phyloP scores from a whole-genome alignment of 2,113 vertebrate species.

The Rhagologus leucostigma region DNA sequence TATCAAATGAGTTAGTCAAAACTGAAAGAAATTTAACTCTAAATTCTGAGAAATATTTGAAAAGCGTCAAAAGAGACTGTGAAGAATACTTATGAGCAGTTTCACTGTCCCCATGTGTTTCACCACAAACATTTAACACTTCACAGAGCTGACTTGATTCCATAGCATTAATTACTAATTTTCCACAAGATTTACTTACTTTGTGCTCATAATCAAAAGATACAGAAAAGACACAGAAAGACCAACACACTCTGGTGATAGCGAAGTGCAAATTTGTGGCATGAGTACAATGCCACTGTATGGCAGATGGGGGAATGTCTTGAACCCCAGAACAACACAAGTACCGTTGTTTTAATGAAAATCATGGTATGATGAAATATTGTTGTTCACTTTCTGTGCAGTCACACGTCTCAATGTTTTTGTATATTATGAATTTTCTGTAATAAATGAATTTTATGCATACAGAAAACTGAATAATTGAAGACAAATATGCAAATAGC shows the following conservation, averaged over 20 bases:
- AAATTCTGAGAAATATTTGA: background rate
- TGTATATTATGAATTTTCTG: background rate
- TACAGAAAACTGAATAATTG: background rate
- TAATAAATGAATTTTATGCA: background rate
- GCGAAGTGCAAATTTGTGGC: background rate
- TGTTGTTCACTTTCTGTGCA: background rate
- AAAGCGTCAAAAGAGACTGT: background rate
- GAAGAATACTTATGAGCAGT: background rate
- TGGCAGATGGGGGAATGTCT: background rate
- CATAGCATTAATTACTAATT: background rate
- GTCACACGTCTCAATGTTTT: background rate
- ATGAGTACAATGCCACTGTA: background rate
- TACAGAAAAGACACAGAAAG: background rate
- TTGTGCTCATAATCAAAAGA: background rate
- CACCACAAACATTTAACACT: background rate
- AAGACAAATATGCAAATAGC: background rate
- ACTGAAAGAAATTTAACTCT: background rate
- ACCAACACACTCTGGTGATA: background rate
- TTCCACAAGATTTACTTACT: background rate
- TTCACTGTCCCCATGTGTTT: background rate
- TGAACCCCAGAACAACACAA: background rate
- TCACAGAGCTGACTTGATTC: background rate
- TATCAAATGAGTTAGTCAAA: background rate
- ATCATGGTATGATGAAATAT: background rate
- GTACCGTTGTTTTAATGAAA: background rate